Evolutionary conservation across 1,140 invertebrate genomes (phyloP).

Genomic region (Listronotus oregonensis): DNA sequence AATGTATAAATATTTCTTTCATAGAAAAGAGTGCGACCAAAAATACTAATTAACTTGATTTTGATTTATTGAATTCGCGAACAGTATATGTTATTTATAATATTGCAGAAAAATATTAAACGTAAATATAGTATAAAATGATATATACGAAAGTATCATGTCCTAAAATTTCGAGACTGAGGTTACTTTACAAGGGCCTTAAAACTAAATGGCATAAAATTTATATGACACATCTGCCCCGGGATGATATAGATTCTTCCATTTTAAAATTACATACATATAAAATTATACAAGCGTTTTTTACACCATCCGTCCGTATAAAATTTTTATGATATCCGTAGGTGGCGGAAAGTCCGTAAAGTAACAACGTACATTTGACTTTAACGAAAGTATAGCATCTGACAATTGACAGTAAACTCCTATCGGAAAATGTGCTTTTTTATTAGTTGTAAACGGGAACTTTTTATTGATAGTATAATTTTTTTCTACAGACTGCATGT

Average conservation of each 20-base stretch:
- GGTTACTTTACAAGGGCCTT: conserved; percentile 7
- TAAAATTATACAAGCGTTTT: conserved; percentile 28
- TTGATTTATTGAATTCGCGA: too few relatives aligned
- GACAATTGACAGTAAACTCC: conserved; percentile 25
- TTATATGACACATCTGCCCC: conserved; percentile 18
- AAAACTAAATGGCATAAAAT: conserved; percentile 16
- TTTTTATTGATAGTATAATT: conserved; percentile 10
- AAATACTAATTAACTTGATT: too few relatives aligned
- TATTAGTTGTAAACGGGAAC: conserved; percentile 9
- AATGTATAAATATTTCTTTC: too few relatives aligned
- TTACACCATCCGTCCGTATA: conserved; percentile 9
- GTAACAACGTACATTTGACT: conserved; percentile 14
- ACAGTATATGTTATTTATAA: too few relatives aligned
- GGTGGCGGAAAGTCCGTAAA: conserved; percentile 17
- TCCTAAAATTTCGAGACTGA: background rate
- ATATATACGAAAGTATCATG: background rate
- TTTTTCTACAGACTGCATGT: background rate
- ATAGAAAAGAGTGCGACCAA: too few relatives aligned
- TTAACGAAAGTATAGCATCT: conserved; percentile 18
- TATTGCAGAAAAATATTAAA: background rate
- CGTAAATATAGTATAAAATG: background rate
- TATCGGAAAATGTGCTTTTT: conserved; percentile 21
- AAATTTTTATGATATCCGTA: conserved; percentile 18
- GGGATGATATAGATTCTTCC: conserved; percentile 3
- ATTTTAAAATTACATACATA: conserved; percentile 22